Percentiles rank a stretch among this genome's conserved stretches.
phyloP scores from a whole-genome alignment of 2,888 invertebrate genomes.

The Arrhopalites spinosus region DNA sequence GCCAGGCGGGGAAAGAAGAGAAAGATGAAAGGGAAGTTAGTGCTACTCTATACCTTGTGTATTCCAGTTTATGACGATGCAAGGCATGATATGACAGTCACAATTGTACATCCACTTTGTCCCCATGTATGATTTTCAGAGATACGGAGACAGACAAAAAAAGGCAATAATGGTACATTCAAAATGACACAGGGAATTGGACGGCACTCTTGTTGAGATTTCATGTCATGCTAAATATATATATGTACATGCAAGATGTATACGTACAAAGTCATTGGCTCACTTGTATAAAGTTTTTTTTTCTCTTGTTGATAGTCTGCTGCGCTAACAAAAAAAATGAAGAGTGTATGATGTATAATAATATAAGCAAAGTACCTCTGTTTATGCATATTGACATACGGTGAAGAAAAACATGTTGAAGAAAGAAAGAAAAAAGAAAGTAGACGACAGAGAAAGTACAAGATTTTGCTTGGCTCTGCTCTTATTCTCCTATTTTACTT shows the following conservation, averaged over 20 bases:
- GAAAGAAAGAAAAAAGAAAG: not conserved
- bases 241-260: too few relatives aligned
- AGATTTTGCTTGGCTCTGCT: not conserved
- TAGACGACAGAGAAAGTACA: not conserved
- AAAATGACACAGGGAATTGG: slow-evolving; percentile 14
- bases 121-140: too few relatives aligned
- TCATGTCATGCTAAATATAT: not conserved
- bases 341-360: not conserved
- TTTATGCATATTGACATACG: too few relatives aligned
- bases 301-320: too few relatives aligned
- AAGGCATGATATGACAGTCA: too few relatives aligned
- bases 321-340: too few relatives aligned
- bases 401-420: not conserved
- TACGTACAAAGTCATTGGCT: too few relatives aligned
- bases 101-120: too few relatives aligned
- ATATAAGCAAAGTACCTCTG: slow-evolving; percentile 2
- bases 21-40: not conserved
- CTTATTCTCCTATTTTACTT: not conserved
- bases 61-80: too few relatives aligned
- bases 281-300: too few relatives aligned
- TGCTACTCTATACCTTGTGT: too few relatives aligned
- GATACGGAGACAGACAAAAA: not conserved
- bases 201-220: slow-evolving; percentile 2
- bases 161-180: slow-evolving; percentile 15
- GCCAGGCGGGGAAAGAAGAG: not conserved